Evolutionary conservation across 2,113 vertebrate genomes (phyloP).

Genomic region (Patagioenas fasciata): DNA sequence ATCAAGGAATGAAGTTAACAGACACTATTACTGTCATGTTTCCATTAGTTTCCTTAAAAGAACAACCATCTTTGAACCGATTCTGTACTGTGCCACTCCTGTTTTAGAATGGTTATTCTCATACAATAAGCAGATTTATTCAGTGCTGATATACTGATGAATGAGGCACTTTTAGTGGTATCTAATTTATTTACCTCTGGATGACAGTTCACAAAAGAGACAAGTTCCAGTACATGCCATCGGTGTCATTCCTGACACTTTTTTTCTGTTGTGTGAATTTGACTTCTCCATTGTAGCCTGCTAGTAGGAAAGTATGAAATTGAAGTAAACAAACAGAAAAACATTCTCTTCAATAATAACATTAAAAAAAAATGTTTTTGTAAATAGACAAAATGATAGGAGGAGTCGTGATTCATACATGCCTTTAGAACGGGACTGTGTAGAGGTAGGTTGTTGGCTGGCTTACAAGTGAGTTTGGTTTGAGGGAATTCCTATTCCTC

Average conservation of each 20-base stretch:
- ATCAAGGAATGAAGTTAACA: neutral
- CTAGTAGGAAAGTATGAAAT: neutral
- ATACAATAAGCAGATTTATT: neutral
- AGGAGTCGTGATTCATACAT: neutral
- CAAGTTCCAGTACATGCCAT: neutral
- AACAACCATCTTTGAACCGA: neutral
- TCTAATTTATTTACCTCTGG: neutral
- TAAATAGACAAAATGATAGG: neutral
- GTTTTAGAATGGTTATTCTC: neutral
- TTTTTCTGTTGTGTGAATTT: neutral
- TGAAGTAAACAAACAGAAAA: neutral
- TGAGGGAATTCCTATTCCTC: neutral
- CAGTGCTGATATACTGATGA: neutral
- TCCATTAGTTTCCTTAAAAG: neutral
- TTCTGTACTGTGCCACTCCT: neutral
- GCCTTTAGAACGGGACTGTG: neutral
- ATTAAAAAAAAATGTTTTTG: neutral
- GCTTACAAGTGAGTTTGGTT: neutral
- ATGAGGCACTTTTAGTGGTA: neutral
- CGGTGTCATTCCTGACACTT: neutral
- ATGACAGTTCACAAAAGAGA: neutral
- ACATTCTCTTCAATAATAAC: neutral
- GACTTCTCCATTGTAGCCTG: neutral
- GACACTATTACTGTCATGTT: neutral
- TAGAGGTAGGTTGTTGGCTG: neutral